Evolutionary conservation across 2,113 vertebrate species (phyloP).

Genomic region (Oncorhynchus keta): DNA sequence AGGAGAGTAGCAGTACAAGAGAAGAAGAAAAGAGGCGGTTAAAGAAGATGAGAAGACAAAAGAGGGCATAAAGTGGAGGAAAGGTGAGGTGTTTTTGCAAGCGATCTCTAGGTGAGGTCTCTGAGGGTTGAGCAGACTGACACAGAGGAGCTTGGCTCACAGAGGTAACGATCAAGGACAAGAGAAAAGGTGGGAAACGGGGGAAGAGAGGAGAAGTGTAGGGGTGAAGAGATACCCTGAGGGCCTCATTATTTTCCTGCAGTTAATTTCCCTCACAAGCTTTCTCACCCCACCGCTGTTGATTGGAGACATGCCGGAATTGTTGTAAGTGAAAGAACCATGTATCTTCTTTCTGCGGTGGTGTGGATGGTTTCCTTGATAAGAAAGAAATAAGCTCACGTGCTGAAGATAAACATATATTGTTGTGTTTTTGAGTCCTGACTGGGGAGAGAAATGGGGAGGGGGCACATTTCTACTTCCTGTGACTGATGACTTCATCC

Average conservation of each 20-base stretch:
- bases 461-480: conserved; percentile 61
- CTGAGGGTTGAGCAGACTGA: conserved; percentile 39
- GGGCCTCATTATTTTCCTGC: conserved; percentile 84
- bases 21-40: not conserved
- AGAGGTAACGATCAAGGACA: conserved; percentile 56
- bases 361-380: not conserved
- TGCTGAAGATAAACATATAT: not conserved
- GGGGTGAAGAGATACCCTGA: conserved; percentile 76
- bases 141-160: conserved; percentile 47
- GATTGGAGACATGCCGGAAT: conserved; percentile 66
- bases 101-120: conserved; percentile 58
- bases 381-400: not conserved
- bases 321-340: conserved; percentile 56
- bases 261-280: conserved; percentile 79
- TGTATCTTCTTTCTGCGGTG: conserved; percentile 43
- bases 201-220: conserved; percentile 68
- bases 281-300: conserved; percentile 78
- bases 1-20: conserved; percentile 1
- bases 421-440: not conserved
- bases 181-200: conserved; percentile 73
- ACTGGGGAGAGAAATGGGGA: conserved; percentile 27
- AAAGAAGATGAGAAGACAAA: not conserved
- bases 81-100: conserved; percentile 44
- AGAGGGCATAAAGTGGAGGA: conserved; percentile 9
- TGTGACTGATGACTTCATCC: conserved; percentile 71